Conservation (phyloP, 92 coral and sea anemone genomes). For the Diadumene lineata region DNA sequence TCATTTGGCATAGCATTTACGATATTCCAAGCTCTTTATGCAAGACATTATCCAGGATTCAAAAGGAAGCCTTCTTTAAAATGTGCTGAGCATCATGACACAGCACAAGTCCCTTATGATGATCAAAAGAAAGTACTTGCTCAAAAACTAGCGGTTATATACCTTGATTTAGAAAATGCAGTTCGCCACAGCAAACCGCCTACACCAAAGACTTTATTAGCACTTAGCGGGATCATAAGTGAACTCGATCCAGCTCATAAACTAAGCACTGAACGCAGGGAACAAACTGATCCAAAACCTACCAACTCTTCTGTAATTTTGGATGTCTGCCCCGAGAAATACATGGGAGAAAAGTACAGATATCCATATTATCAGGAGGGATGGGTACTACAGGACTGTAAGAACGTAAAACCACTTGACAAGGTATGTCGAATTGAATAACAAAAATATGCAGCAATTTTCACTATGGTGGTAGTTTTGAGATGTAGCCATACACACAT, state of each 20-base stretch:
- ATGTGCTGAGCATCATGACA: not conserved
- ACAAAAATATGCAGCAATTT: too few species aligned
- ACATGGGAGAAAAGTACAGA: constrained; percentile 30
- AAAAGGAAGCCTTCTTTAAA: not conserved
- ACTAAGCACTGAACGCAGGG: constrained; percentile 14
- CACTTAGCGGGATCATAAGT: not conserved
- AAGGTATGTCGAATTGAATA: constrained; percentile 16
- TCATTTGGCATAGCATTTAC: too few species aligned
- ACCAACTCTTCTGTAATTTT: not conserved
- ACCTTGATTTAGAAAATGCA: not conserved
- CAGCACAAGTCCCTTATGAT: not conserved
- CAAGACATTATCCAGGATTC: too few species aligned
- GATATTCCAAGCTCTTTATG: too few species aligned
- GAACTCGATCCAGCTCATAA: constrained; percentile 18
- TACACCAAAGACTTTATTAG: constrained; percentile 1
- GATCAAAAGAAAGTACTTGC: constrained; percentile 1
- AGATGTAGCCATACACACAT: too few species aligned
- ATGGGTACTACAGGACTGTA: constrained; percentile 39
- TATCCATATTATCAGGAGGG: constrained; percentile 49
- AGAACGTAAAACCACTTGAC: constrained; percentile 28
- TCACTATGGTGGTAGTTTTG: too few species aligned
- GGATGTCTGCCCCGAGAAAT: constrained; percentile 54
- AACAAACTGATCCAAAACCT: not conserved
- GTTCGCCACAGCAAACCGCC: constrained; percentile 11
- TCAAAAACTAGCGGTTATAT: not conserved